Evolutionary conservation across 2,113 vertebrate genomes (phyloP), one percentile per base, ranked within the genome.

Genomic region (Prionailurus bengalensis): DNA sequence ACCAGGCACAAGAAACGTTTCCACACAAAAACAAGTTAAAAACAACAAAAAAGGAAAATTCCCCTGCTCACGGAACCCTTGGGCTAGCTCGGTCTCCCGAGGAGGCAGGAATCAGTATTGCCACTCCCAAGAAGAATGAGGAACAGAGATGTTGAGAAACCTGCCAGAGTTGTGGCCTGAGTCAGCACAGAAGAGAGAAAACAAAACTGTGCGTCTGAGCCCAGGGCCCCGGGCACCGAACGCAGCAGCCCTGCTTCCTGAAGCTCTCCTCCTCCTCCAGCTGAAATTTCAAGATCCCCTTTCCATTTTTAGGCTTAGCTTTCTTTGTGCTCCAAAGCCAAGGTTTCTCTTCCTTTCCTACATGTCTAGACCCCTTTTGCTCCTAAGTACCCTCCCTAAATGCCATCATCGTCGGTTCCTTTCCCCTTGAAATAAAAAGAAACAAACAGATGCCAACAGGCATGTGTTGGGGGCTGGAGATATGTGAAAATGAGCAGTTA

Each of bases 111-210:
- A 45, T 84, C 48, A 19, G 82, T 0, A 58, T 9, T 3, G 74
- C 36, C 25, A 66, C 51, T 92, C 76, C 83, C 80, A 87, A 74
- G 83, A 45, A 96, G 86, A 96, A 96, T 33, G 90, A 89, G 70
- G 95, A 96, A 97, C 39, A 70, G 94, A 95, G 94, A 90, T 21
- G 58, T 81, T 80, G 83, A 96, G 94, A 95, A 93, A 89, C 36
- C 48, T 61, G 92, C 83, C 92, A 27, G 39, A 93, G 95, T 74
- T 33, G 14, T 8, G 4, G n/a, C 39, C 89, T 95, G 95, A 98
- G 97, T 96, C 95, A 98, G 97, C 68, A 39, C 31, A 53, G 68
- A 80, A 74, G 17, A 81, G 9, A 73, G 80, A 92, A 94, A 84
- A 87, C 74, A 87, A 73, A 94, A 70, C 53, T 31, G 39, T 7